A percentile compares a stretch with the other conserved stretches of the same genome.
phyloP scores from a whole-genome alignment of 2,113 vertebrate species.

The Tautogolabrus adspersus region DNA sequence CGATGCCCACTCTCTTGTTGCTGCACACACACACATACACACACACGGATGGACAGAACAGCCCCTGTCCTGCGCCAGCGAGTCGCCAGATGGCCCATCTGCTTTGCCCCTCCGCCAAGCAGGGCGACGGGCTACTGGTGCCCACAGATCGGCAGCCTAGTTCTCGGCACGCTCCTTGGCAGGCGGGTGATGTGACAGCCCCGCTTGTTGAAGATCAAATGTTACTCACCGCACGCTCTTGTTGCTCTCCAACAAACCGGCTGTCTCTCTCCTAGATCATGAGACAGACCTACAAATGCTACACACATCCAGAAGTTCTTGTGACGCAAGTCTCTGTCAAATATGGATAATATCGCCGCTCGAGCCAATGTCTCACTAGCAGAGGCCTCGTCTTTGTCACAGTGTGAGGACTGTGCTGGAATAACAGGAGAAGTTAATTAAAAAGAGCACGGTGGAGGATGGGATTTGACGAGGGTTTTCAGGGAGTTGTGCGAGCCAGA shows the following conservation, averaged over 20 bases:
- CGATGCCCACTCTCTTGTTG: constrained; percentile 42
- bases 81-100: constrained; percentile 82
- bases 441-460: constrained; percentile 36
- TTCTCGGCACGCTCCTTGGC: constrained; percentile 67
- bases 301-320: constrained; percentile 44
- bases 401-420: constrained; percentile 20
- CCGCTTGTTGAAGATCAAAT: constrained; percentile 69
- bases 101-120: constrained; percentile 74
- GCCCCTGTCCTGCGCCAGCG: constrained; percentile 70
- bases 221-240: constrained; percentile 56
- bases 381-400: constrained; percentile 35
- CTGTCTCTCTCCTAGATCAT: constrained; percentile 28
- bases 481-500: constrained; percentile 31
- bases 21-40: constrained; percentile 27
- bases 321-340: constrained; percentile 35
- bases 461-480: constrained; percentile 22
- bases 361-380: constrained; percentile 19
- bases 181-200: constrained; percentile 47
- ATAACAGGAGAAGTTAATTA: constrained; percentile 46
- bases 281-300: constrained; percentile 21
- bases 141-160: constrained; percentile 74
- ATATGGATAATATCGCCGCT: constrained; percentile 25
- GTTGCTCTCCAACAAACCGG: constrained; percentile 39
- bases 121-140: constrained; percentile 60
- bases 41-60: constrained; percentile 41